A percentile compares a stretch with the other conserved stretches of the same genome.
Conservation (phyloP, 2,113 vertebrate genomes). For the Atlantisia rogersi region DNA sequence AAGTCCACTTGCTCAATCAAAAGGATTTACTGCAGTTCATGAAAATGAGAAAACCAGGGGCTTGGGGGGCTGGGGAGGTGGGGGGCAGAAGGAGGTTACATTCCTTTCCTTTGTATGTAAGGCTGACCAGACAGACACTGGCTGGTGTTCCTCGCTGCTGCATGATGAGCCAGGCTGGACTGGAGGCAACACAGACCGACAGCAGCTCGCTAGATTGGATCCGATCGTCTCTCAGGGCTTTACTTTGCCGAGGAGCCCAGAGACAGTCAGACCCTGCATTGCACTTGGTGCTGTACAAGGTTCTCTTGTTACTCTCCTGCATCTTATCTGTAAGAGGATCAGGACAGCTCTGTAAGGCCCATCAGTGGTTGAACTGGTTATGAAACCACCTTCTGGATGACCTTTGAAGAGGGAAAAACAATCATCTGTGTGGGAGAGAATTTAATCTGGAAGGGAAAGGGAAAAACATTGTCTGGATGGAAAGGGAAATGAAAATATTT, state of each 20-base stretch:
- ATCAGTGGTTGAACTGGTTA: not conserved
- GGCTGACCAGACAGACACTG: constrained; percentile 35
- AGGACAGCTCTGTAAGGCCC: not conserved
- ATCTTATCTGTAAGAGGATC: not conserved
- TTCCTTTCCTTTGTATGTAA: constrained; percentile 48
- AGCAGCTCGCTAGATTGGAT: not conserved
- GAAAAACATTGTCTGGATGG: constrained; percentile 72
- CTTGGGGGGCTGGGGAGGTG: not conserved
- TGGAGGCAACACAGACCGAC: constrained; percentile 7
- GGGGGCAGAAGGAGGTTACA: constrained; percentile 34
- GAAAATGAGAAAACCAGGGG: constrained; percentile 13
- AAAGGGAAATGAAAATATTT: constrained; percentile 76
- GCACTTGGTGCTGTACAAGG: not conserved
- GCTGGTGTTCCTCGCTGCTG: not conserved
- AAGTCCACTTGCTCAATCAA: constrained; percentile 11
- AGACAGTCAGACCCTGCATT: not conserved
- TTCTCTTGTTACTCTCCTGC: not conserved
- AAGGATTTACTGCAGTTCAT: not conserved
- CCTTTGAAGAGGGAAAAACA: constrained; percentile 35
- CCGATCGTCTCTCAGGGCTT: not conserved
- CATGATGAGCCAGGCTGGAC: not conserved
- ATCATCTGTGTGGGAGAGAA: constrained; percentile 49
- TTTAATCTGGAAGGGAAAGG: constrained; percentile 56
- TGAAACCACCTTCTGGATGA: constrained; percentile 47
- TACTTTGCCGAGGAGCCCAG: not conserved